Percentiles rank a stretch among this genome's conserved stretches.
phyloP scores from a whole-genome alignment of 2,888 invertebrate genomes.

The Eristalis intricaria region DNA sequence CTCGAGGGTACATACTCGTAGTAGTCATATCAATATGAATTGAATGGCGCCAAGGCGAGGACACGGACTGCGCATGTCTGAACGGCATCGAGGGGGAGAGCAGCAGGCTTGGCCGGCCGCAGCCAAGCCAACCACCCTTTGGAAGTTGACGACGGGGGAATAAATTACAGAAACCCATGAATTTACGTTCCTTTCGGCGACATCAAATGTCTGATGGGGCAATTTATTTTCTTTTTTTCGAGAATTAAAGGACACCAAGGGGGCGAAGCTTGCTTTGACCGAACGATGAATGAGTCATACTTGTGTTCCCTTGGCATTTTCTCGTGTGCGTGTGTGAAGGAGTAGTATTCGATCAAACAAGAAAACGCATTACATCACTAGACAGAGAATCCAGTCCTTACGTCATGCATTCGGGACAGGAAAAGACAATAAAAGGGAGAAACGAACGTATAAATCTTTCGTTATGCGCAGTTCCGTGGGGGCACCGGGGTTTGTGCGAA shows the following conservation, averaged over 20 bases:
- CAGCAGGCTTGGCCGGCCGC: background rate
- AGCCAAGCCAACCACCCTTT: constrained; percentile 8
- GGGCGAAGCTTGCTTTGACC: background rate
- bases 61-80: constrained; percentile 40
- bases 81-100: background rate
- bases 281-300: constrained; percentile 43
- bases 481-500: background rate
- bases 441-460: background rate
- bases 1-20: background rate
- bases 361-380: constrained; percentile 3
- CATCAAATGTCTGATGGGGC: constrained; percentile 52
- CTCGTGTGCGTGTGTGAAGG: background rate
- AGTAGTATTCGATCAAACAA: constrained; percentile 1
- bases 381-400: background rate
- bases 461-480: background rate
- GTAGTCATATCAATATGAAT: constrained; percentile 11
- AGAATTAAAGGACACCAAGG: constrained; percentile 18
- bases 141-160: constrained; percentile 18
- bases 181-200: constrained; percentile 43
- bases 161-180: constrained; percentile 36
- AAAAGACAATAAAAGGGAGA: background rate
- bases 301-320: constrained; percentile 8
- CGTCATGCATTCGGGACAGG: constrained; percentile 12
- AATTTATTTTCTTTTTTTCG: constrained; percentile 30
- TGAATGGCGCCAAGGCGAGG: constrained; percentile 39